Evolutionary conservation across 2,797 vertebrate genomes (phyloP), one percentile per base, ranked within the genome.

Genomic region (Hypotaenidia philippensis): DNA sequence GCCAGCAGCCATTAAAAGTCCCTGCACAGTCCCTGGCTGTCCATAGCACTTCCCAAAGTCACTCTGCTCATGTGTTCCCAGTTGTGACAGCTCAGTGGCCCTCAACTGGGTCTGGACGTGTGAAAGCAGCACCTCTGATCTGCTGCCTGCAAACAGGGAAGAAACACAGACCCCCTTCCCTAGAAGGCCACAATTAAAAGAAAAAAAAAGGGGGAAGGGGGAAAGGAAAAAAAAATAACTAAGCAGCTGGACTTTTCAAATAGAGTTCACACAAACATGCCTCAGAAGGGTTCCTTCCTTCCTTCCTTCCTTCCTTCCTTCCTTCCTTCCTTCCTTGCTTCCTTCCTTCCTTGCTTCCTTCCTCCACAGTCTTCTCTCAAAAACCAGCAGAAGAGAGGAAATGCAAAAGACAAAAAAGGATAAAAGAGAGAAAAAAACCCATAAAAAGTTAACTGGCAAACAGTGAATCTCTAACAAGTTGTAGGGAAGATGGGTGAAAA

Each of bases 1-100:
- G 64, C 79, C 88, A 90, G 85, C 13, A 90, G 53, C 60, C 61
- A 75, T 83, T 90, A 78, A 64, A 90, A 88, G 22, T 25, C 49
- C 36, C 56, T 83, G 32, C 45, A 61, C 22, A 11, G 57, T n/a
- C 29, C 38, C 57, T 77, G 41, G 5, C 6, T 72, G 68, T 69
- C 78, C 38, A 19, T 9, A 89, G 32, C 36, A 19, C 22, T 76
- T 86, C 55, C 47, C 50, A 45, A 45, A 45, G 55, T 49, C 50
- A 25, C 9, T 50, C 74, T 72, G 34, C 23, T 84, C 44, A 4
- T 11, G 25, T 66, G 49, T 10, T 77, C 60, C 31, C 81, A 68
- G 40, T 9, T 60, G 32, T 38, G 57, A 60, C 29, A 66, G 40
- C 29, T 38, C 61, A 19, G 74, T 36, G 32, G 4, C 1, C 1